A percentile compares a stretch with the other conserved stretches of the same genome.
Evolutionary conservation across 2,888 invertebrate genomes (phyloP).

Genomic region (Cataglyphis cursor): DNA sequence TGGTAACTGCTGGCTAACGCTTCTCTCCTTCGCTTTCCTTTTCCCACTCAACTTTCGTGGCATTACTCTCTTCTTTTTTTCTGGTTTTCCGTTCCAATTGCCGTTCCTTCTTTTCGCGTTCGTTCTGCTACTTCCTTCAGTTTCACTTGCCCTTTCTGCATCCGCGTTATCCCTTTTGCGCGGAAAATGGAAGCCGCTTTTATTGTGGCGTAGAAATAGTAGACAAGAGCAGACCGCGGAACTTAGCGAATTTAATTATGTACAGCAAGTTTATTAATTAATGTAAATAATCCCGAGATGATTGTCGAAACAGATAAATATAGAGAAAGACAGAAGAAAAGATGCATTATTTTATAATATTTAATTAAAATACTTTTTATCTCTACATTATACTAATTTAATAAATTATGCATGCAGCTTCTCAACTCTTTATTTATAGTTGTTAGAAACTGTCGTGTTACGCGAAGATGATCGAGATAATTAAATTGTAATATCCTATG

Average conservation of each 20-base stretch:
- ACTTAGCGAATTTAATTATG: neutral
- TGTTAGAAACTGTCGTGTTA: constrained; percentile 19
- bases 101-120: constrained; percentile 9
- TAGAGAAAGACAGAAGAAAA: neutral
- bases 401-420: constrained; percentile 12
- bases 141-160: constrained; percentile 39
- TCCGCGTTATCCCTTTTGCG: constrained; percentile 44
- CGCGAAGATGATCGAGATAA: constrained; percentile 15
- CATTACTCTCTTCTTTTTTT: constrained; percentile 9
- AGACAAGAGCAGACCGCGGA: neutral
- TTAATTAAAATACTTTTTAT: neutral
- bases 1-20: constrained; percentile 61
- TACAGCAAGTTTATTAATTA: constrained; percentile 32
- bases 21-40: constrained; percentile 15
- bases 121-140: constrained; percentile 32
- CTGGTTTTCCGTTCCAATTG: constrained; percentile 36
- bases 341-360: constrained; percentile 7
- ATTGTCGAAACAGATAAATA: neutral
- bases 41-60: constrained; percentile 19
- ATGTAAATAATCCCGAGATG: constrained; percentile 15
- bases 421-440: neutral
- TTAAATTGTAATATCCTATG: constrained; percentile 24
- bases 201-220: constrained; percentile 47
- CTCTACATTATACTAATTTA: constrained; percentile 20
- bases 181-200: constrained; percentile 59